Conservation (phyloP, 1,140 invertebrate genomes). For the Dysdera silvatica region DNA sequence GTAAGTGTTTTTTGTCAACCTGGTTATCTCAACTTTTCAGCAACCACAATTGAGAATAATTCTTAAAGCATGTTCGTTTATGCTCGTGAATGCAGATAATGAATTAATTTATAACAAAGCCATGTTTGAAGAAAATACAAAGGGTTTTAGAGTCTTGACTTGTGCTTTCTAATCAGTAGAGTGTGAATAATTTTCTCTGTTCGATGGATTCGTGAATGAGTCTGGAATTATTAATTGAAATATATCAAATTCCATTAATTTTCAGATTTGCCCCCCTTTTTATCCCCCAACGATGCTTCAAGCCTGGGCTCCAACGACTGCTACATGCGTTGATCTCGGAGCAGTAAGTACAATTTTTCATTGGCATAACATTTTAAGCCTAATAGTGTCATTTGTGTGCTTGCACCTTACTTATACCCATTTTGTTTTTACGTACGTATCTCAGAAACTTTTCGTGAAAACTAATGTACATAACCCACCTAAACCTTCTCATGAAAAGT, state of each 20-base stretch:
- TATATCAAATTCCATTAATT: neutral
- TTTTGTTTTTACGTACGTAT: no score
- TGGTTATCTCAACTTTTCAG: neutral
- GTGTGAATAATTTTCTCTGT: no score
- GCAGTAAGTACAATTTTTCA: slow-evolving; percentile 29
- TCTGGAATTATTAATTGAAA: neutral
- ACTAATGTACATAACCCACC: no score
- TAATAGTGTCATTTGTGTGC: neutral
- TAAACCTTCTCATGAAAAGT: no score
- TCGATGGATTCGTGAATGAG: neutral
- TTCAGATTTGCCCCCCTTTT: slow-evolving; percentile 34
- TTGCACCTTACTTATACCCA: no score
- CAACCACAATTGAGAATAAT: slow-evolving; percentile 5
- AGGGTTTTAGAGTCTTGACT: neutral
- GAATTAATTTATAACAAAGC: no score
- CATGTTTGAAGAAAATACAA: slow-evolving; percentile 4
- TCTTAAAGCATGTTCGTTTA: no score
- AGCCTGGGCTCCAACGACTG: slow-evolving; percentile 32
- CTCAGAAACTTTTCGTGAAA: no score
- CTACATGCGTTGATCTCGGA: slow-evolving; percentile 33
- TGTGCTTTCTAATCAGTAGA: neutral
- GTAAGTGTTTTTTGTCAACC: slow-evolving; percentile 6
- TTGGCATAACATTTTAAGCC: neutral
- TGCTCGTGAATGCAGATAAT: no score
- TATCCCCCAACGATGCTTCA: slow-evolving; percentile 37